These are phyloP conservation scores for Dascillus cervinus DNA, from an alignment of 2,888 invertebrate genomes.

Conservation along the genomic window DNA sequence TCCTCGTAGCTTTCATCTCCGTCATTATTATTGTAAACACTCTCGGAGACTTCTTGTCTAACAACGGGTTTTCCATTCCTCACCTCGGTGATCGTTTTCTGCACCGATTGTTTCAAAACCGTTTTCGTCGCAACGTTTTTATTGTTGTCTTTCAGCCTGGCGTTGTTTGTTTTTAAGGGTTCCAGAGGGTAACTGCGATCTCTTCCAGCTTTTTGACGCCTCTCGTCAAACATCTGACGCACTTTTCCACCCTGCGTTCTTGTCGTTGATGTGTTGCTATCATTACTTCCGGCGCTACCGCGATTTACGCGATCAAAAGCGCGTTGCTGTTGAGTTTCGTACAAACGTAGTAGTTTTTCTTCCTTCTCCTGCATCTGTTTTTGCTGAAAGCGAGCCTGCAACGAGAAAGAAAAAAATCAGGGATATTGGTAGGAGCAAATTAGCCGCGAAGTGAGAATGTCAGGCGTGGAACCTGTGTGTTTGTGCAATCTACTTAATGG, in stretches of 20 bases:
- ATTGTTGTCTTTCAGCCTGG: conserved; percentile 41
- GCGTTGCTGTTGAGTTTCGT: conserved; percentile 60
- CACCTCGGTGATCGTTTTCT: conserved; percentile 37
- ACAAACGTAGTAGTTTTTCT: conserved; percentile 63
- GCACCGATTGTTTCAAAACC: conserved; percentile 35
- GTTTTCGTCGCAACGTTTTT: conserved; percentile 30
- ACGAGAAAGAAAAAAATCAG: conserved; percentile 19
- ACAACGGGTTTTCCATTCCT: conserved; percentile 39
- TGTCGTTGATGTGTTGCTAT: conserved; percentile 25
- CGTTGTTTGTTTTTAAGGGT: conserved; percentile 52
- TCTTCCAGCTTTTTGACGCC: conserved; percentile 65
- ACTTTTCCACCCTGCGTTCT: conserved; percentile 38
- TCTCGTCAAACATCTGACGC: conserved; percentile 80
- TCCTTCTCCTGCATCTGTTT: conserved; percentile 75
- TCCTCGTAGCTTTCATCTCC: conserved; percentile 34
- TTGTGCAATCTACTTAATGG: too few species aligned
- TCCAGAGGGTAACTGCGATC: conserved; percentile 77
- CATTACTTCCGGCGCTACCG: conserved; percentile 45
- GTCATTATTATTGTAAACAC: conserved; percentile 36
- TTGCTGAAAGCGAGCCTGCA: conserved; percentile 75
- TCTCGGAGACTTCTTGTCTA: conserved; percentile 36
- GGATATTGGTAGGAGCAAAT: too few species aligned
- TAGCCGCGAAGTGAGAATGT: too few species aligned
- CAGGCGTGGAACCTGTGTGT: too few species aligned
- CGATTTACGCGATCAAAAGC: conserved; percentile 53